phyloP scores from a whole-genome alignment of 2,113 vertebrate genomes.

The Gnathonemus echidnorhynchus region DNA sequence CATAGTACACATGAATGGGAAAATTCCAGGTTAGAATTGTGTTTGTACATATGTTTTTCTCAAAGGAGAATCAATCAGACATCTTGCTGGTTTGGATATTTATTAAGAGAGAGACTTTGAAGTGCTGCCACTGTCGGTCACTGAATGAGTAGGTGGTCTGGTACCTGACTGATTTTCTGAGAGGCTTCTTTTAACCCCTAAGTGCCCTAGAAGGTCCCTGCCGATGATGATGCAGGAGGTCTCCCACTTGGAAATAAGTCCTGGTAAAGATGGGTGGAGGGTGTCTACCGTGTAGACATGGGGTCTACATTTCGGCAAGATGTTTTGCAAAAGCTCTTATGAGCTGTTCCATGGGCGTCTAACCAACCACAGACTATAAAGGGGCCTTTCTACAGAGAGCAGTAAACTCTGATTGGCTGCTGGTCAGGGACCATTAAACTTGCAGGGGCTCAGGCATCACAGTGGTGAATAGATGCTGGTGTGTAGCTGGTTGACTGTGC shows the following conservation, averaged over 20 bases:
- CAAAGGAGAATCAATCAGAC: background rate
- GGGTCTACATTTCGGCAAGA: background rate
- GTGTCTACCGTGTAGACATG: background rate
- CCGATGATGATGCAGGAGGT: background rate
- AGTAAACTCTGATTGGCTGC: conserved; percentile 10
- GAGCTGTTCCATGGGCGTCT: background rate
- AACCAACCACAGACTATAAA: background rate
- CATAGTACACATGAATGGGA: background rate
- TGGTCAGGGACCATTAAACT: background rate
- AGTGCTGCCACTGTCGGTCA: background rate
- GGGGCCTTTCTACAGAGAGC: background rate
- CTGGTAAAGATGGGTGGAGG: background rate
- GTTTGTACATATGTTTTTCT: background rate
- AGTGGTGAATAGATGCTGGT: background rate
- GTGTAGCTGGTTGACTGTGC: background rate
- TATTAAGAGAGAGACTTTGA: background rate
- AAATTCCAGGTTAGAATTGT: background rate
- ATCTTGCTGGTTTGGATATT: background rate
- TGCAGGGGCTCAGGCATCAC: background rate
- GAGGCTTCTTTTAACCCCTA: background rate
- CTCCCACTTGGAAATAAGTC: background rate
- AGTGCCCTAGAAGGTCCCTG: background rate
- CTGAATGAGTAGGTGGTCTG: background rate
- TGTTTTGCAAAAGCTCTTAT: background rate
- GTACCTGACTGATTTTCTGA: background rate